phyloP scores from a whole-genome alignment of 2,113 vertebrate species.

The Mus spicilegus region DNA sequence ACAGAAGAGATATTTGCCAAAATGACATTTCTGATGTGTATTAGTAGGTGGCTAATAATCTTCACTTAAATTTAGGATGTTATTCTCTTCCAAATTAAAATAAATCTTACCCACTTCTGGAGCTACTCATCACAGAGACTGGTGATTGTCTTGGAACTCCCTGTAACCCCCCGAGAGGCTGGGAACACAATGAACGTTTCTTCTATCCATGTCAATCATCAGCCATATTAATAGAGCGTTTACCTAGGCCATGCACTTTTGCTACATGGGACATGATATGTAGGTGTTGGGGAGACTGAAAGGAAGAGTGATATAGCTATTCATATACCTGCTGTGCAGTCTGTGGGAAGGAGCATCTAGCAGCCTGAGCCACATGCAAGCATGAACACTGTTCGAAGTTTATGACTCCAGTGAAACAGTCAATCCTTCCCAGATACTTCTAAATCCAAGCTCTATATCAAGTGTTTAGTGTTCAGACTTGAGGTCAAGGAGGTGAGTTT shows the following conservation, averaged over 20 bases:
- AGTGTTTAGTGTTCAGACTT: background rate
- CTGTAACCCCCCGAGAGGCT: background rate
- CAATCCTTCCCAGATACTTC: background rate
- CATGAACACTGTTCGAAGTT: background rate
- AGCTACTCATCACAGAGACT: background rate
- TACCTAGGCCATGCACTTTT: background rate
- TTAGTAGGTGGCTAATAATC: background rate
- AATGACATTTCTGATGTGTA: background rate
- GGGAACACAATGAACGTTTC: background rate
- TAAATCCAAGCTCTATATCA: background rate
- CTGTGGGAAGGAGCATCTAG: background rate
- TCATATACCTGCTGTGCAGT: background rate
- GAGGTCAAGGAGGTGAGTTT: slow-evolving; percentile 9
- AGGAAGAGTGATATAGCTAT: background rate
- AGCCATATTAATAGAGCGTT: background rate
- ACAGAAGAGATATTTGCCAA: slow-evolving; percentile 27
- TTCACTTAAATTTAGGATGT: slow-evolving; percentile 11
- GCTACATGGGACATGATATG: background rate
- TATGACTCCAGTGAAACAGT: background rate
- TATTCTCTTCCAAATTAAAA: slow-evolving; percentile 52
- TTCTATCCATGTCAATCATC: background rate
- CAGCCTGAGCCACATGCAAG: background rate
- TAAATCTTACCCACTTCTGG: background rate
- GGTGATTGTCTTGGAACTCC: slow-evolving; percentile 43
- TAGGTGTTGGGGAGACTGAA: background rate